Conservation (phyloP, 2,797 vertebrate genomes). For the Takifugu rubripes region DNA sequence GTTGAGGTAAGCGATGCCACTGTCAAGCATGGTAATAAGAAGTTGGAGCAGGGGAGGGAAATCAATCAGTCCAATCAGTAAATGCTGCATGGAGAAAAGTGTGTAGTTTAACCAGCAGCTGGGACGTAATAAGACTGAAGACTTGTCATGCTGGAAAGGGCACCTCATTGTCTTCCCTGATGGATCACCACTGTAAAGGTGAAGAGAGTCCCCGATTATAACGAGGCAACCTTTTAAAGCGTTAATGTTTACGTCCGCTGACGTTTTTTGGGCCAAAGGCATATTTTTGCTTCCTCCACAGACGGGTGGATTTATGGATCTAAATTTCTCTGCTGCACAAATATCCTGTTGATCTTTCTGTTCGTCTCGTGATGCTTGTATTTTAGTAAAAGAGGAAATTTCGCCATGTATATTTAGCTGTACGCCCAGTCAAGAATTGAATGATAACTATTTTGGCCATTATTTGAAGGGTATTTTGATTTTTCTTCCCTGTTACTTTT, state of each 20-base stretch:
- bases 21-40: slow-evolving; percentile 1
- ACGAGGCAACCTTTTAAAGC: slow-evolving; percentile 7
- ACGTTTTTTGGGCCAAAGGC: no score
- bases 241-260: background rate
- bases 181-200: slow-evolving; percentile 25
- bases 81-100: slow-evolving; percentile 7
- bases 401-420: background rate
- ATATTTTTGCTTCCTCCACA: no score
- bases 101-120: slow-evolving; percentile 15
- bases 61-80: slow-evolving; percentile 19
- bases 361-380: no score
- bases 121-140: slow-evolving; percentile 22
- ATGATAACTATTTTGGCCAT: no score
- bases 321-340: no score
- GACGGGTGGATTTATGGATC: no score
- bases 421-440: background rate
- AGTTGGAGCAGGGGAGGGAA: slow-evolving; percentile 10
- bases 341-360: no score
- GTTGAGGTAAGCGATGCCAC: background rate
- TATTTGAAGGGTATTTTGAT: no score
- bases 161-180: slow-evolving; percentile 35
- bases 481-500: no score
- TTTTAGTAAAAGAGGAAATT: no score
- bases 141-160: slow-evolving; percentile 38
- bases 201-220: slow-evolving; percentile 2